Evolutionary conservation across 2,797 vertebrate genomes (phyloP).

Genomic region (Petrocephalus sullivani): DNA sequence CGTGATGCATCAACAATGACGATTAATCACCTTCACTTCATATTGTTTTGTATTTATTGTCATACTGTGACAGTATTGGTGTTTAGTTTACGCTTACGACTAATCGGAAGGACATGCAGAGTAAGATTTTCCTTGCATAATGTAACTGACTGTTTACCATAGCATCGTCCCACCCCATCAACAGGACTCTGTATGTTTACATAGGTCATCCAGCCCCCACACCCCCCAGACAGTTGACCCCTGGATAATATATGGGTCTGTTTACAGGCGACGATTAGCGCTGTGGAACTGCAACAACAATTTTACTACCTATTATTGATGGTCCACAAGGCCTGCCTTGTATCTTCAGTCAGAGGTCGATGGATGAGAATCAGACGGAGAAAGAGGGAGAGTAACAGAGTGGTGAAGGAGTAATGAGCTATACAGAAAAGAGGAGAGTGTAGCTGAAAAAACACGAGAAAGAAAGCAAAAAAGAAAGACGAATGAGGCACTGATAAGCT

Average conservation of each 20-base stretch:
- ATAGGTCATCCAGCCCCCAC: background rate
- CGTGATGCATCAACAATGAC: too few relatives aligned
- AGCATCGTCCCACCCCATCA: background rate
- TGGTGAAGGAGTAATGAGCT: background rate
- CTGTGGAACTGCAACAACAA: constrained; percentile 17
- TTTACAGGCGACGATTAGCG: constrained; percentile 12
- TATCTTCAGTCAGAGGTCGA: background rate
- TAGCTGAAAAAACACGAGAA: background rate
- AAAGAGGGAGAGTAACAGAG: background rate
- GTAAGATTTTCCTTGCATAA: background rate
- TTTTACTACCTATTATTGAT: constrained; percentile 15
- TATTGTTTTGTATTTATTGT: too few relatives aligned
- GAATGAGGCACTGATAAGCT: background rate
- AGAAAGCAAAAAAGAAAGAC: background rate
- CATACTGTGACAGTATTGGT: background rate
- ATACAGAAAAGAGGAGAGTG: background rate
- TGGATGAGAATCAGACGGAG: background rate
- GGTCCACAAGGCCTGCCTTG: background rate
- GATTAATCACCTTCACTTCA: too few relatives aligned
- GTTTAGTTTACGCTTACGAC: background rate
- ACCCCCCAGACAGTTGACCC: background rate
- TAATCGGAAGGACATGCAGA: background rate
- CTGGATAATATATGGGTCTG: constrained; percentile 7
- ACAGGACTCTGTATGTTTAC: background rate
- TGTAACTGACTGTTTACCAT: background rate